These are phyloP conservation scores for Platanista minor DNA, from an alignment of 2,113 vertebrate genomes.

Conservation along the genomic window DNA sequence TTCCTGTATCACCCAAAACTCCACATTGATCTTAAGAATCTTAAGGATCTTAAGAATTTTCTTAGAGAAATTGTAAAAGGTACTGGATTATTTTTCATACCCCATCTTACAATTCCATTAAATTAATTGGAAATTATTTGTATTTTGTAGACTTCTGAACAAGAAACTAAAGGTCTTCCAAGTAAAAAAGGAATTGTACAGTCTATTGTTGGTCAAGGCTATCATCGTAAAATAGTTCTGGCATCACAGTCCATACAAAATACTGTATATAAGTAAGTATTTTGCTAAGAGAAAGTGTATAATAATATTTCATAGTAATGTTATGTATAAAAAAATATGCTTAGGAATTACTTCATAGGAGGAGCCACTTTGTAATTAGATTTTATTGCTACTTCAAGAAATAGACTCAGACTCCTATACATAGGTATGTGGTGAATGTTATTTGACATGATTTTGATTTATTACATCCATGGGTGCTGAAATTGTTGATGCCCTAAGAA, in stretches of 20 bases:
- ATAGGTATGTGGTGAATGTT: not conserved
- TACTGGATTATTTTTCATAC: not conserved
- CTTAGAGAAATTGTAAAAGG: not conserved
- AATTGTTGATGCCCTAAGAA: not conserved
- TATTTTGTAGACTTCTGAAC: slow-evolving; percentile 90
- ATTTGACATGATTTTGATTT: not conserved
- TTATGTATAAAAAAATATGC: not conserved
- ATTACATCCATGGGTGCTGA: not conserved
- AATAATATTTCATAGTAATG: not conserved
- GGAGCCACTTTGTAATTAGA: not conserved
- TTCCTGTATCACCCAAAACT: not conserved
- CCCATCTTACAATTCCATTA: not conserved
- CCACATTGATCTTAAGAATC: not conserved
- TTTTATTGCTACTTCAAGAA: not conserved
- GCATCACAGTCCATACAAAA: slow-evolving; percentile 97
- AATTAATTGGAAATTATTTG: slow-evolving; percentile 40
- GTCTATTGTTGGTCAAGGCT: slow-evolving; percentile 96
- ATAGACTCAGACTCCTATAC: not conserved
- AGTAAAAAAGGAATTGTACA: slow-evolving; percentile 99
- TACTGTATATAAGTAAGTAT: slow-evolving; percentile 93
- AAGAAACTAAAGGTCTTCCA: slow-evolving; percentile 97
- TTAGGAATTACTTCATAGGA: not conserved
- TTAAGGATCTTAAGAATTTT: not conserved
- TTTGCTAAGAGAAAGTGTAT: not conserved
- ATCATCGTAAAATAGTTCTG: slow-evolving; percentile 97